Evolutionary conservation across 2,113 vertebrate genomes (phyloP).

Genomic region (Xenotilapia longispinis): DNA sequence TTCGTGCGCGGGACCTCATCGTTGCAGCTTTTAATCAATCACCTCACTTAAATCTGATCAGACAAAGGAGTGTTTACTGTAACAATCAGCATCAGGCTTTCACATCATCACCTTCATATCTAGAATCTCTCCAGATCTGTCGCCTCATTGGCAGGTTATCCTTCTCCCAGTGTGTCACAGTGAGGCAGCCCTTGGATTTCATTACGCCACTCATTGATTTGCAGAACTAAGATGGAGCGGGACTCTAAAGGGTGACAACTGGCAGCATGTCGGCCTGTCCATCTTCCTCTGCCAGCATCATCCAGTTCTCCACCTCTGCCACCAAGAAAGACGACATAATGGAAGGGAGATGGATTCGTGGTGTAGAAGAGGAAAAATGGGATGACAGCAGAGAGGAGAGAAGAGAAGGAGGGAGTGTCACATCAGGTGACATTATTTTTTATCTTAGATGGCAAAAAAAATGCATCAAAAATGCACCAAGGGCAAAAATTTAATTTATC

Average conservation of each 20-base stretch:
- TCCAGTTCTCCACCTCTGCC: not conserved
- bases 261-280: constrained; percentile 18
- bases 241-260: constrained; percentile 38
- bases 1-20: not conserved
- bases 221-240: constrained; percentile 35
- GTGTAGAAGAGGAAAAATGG: not conserved
- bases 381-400: not conserved
- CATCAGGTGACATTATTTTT: not conserved
- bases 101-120: not conserved
- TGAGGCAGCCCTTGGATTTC: not conserved
- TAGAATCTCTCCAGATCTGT: not conserved
- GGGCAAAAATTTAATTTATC: not conserved
- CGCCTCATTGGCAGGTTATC: not conserved
- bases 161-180: not conserved
- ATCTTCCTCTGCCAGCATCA: not conserved
- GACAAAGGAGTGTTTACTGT: not conserved
- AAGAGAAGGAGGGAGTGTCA: not conserved
- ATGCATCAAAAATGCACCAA: not conserved
- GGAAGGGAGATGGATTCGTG: not conserved
- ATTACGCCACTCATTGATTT: constrained; percentile 40
- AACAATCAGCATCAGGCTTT: not conserved
- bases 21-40: not conserved
- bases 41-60: not conserved
- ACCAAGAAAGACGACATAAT: not conserved
- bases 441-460: not conserved